Percentiles rank a stretch among this genome's conserved stretches.
Evolutionary conservation across 2,113 vertebrate species (phyloP).

Genomic region (Petromus typicus): DNA sequence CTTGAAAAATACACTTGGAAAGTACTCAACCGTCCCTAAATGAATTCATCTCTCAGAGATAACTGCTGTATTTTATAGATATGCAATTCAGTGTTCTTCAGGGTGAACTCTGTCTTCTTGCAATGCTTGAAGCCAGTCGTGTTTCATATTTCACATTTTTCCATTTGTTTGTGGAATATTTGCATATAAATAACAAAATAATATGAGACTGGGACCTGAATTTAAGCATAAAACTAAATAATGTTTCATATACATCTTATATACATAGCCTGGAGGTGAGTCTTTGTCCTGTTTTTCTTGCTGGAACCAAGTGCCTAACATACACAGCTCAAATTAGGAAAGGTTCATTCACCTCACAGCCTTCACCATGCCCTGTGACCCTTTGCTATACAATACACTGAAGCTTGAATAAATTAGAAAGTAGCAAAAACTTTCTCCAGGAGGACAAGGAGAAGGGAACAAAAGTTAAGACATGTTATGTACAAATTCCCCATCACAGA

Average conservation of each 20-base stretch:
- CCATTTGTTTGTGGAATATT: background rate
- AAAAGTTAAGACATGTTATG: too few relatives aligned
- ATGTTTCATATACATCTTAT: background rate
- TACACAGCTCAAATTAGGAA: background rate
- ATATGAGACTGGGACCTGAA: background rate
- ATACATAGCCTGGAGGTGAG: background rate
- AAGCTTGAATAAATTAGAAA: too few relatives aligned
- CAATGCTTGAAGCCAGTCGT: background rate
- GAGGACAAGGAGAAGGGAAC: too few relatives aligned
- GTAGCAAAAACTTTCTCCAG: too few relatives aligned
- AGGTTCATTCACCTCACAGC: background rate
- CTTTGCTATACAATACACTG: too few relatives aligned
- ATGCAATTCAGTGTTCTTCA: background rate
- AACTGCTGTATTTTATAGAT: background rate
- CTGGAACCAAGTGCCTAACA: background rate
- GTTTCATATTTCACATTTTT: background rate
- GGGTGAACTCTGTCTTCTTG: background rate
- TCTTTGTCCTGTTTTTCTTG: background rate
- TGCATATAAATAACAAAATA: background rate
- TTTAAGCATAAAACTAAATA: background rate
- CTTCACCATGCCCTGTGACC: too few relatives aligned
- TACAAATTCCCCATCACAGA: too few relatives aligned
- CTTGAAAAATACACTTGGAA: background rate
- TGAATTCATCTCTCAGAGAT: background rate
- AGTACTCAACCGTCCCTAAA: background rate